phyloP scores from a whole-genome alignment of 30 jellyfish, hydroid and myxozoan genomes.

The Morbakka virulenta region DNA sequence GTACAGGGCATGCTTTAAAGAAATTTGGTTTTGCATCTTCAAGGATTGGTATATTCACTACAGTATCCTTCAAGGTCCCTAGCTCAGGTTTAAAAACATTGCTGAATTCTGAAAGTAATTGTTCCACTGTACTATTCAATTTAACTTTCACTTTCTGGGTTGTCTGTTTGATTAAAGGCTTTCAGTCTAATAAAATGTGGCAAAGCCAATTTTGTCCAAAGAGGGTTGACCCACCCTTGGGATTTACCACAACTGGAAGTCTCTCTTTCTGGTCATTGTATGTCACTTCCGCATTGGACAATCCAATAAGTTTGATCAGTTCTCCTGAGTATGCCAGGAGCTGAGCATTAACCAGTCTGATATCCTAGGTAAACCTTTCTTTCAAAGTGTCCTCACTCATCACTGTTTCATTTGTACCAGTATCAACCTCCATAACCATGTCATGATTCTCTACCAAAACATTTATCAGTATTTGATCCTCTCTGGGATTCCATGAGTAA shows the following conservation, averaged over 20 bases:
- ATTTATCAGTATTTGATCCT: neutral
- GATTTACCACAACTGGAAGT: neutral
- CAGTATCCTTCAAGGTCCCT: constrained; percentile 10
- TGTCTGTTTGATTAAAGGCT: neutral
- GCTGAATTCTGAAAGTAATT: too few relatives aligned
- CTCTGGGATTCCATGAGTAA: neutral
- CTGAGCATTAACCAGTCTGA: neutral
- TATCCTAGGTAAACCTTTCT: neutral
- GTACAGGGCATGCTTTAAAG: constrained; percentile 50
- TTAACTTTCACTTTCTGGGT: neutral
- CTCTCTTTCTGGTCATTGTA: neutral
- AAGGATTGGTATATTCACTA: neutral
- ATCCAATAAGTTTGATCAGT: neutral
- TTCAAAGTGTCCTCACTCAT: constrained; percentile 5
- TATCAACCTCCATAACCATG: constrained; percentile 27
- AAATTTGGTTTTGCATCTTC: constrained; percentile 38
- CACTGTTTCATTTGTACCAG: constrained; percentile 23
- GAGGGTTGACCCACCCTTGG: constrained; percentile 1
- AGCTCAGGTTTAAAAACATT: constrained; percentile 19
- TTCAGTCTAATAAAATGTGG: constrained; percentile 12
- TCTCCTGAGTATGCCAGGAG: neutral
- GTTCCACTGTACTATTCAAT: neutral
- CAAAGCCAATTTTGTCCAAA: constrained; percentile 17
- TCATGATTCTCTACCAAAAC: neutral
- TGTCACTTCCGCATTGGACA: neutral